A percentile compares a stretch with the other conserved stretches of the same genome.
Conservation (phyloP, 2,888 invertebrate species). For the Cosmorhoe ocellata region DNA sequence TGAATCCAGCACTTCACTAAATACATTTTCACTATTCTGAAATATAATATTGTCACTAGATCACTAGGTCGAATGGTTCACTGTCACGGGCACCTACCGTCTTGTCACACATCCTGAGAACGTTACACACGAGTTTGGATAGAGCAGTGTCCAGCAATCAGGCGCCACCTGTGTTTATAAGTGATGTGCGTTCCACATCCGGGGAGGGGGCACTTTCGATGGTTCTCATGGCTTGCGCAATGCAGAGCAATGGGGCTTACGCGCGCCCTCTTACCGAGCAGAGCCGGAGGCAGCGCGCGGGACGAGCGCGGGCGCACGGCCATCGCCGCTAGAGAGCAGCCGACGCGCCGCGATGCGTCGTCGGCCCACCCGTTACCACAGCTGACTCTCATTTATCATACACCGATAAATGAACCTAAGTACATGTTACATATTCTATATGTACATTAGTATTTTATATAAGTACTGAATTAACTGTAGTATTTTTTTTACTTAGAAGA, state of each 20-base stretch:
- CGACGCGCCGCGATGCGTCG: neutral
- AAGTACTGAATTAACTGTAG: too few relatives aligned
- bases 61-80: constrained; percentile 50
- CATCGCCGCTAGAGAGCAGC: constrained; percentile 46
- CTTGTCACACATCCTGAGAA: constrained; percentile 74
- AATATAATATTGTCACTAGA: constrained; percentile 43
- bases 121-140: constrained; percentile 62
- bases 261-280: constrained; percentile 56
- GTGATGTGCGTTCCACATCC: constrained; percentile 74
- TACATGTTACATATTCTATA: too few relatives aligned
- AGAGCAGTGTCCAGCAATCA: constrained; percentile 73
- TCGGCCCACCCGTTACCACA: too few relatives aligned
- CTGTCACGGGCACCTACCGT: constrained; percentile 66
- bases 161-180: constrained; percentile 78
- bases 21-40: constrained; percentile 32
- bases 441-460: too few relatives aligned
- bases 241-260: constrained; percentile 66
- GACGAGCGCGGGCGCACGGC: constrained; percentile 20
- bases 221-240: constrained; percentile 75
- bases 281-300: constrained; percentile 20
- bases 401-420: too few relatives aligned
- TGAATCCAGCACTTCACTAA: constrained; percentile 21
- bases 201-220: constrained; percentile 81
- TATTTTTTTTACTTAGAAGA: too few relatives aligned
- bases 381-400: neutral